A percentile compares a stretch with the other conserved stretches of the same genome.
Conservation (phyloP, 1,140 invertebrate genomes). For the Lasioglossum baleicum region DNA sequence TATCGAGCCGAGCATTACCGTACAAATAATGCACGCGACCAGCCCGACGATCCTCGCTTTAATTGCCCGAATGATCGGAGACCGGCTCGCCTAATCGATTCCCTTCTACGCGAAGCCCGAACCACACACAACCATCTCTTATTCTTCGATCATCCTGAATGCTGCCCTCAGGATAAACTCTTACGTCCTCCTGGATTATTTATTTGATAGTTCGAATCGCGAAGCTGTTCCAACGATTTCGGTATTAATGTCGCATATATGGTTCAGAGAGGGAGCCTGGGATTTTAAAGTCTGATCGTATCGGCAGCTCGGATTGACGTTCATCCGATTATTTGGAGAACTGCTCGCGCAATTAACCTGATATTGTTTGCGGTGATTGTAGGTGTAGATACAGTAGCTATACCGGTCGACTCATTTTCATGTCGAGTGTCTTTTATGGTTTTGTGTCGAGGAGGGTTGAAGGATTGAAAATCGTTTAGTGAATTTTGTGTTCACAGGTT, state of each 20-base stretch:
- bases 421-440: too few species aligned
- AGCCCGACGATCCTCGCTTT: constrained; percentile 46
- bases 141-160: neutral
- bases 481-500: too few species aligned
- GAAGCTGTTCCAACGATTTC: neutral
- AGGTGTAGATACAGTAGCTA: too few species aligned
- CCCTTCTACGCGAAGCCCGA: neutral
- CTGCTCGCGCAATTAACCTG: too few species aligned
- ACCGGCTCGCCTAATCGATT: constrained; percentile 41
- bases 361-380: too few species aligned
- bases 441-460: too few species aligned
- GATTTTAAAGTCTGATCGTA: too few species aligned
- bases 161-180: too few species aligned
- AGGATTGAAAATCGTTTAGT: too few species aligned
- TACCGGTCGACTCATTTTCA: too few species aligned
- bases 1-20: constrained; percentile 42
- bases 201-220: neutral
- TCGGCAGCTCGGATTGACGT: too few species aligned
- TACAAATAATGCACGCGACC: constrained; percentile 48
- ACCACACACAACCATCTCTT: neutral
- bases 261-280: neutral
- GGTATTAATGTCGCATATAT: constrained; percentile 28
- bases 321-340: too few species aligned
- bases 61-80: constrained; percentile 49
- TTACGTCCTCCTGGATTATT: neutral